Evolutionary conservation across 2,113 vertebrate genomes (phyloP).

Genomic region (Uropsilus gracilis): DNA sequence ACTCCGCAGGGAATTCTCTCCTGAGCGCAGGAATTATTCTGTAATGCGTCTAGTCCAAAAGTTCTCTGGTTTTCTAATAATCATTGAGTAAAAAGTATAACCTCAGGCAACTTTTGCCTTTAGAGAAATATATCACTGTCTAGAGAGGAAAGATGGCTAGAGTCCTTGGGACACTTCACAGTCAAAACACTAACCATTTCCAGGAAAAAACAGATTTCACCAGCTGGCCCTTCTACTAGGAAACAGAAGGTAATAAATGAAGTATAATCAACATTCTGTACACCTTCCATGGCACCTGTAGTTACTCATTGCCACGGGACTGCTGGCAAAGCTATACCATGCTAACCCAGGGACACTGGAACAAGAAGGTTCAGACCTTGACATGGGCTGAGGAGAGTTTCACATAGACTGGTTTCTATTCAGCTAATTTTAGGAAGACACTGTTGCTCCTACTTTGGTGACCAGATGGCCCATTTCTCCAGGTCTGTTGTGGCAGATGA

Average conservation of each 20-base stretch:
- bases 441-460: not conserved
- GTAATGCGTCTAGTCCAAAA: not conserved
- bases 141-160: not conserved
- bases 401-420: not conserved
- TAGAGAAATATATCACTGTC: not conserved
- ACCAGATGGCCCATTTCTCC: not conserved
- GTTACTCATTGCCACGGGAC: slow-evolving; percentile 4
- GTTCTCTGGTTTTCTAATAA: not conserved
- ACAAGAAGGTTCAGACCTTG: not conserved
- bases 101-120: not conserved
- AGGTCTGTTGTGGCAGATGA: not conserved
- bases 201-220: not conserved
- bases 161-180: not conserved
- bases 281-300: not conserved
- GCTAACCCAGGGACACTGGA: not conserved
- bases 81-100: not conserved
- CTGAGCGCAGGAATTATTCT: not conserved
- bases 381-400: not conserved
- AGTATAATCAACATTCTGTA: not conserved
- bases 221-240: not conserved
- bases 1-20: not conserved
- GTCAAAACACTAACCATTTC: slow-evolving; percentile 26
- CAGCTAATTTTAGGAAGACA: not conserved
- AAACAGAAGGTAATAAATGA: not conserved
- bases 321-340: not conserved